Evolutionary conservation across 2,888 invertebrate species (phyloP).

Genomic region (Acanthosoma haemorrhoidale): DNA sequence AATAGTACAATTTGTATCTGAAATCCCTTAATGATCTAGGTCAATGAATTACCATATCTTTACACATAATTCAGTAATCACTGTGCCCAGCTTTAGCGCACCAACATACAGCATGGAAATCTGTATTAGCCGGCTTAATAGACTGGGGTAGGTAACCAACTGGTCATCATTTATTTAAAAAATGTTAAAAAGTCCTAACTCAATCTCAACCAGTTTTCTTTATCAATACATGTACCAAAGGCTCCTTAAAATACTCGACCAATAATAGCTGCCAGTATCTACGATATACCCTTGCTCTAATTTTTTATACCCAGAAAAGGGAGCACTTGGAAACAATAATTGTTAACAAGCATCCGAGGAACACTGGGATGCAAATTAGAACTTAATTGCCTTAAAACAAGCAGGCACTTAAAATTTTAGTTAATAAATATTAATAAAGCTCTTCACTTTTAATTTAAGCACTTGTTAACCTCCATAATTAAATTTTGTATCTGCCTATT

Average conservation of each 20-base stretch:
- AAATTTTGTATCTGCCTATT: too few species aligned
- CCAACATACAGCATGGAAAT: not conserved
- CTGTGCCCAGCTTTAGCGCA: slow-evolving; percentile 3
- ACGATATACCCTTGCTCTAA: slow-evolving; percentile 3
- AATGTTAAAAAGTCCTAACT: too few species aligned
- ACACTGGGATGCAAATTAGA: not conserved
- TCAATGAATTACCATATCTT: not conserved
- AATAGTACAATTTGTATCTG: too few species aligned
- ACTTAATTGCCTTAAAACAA: too few species aligned
- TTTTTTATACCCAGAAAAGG: not conserved
- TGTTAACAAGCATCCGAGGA: slow-evolving; percentile 3
- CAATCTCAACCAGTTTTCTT: not conserved
- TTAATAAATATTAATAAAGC: too few species aligned
- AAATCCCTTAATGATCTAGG: slow-evolving; percentile 1
- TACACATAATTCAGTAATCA: not conserved
- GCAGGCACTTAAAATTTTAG: too few species aligned
- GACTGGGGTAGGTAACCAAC: too few species aligned
- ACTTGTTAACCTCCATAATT: too few species aligned
- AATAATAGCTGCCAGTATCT: slow-evolving; percentile 1
- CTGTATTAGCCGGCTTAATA: slow-evolving; percentile 10
- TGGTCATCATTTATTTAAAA: too few species aligned
- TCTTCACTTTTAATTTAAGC: too few species aligned
- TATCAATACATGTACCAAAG: slow-evolving; percentile 5
- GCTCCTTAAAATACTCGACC: not conserved
- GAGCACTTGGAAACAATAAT: not conserved